These are phyloP conservation scores for Eledona agricola DNA, from an alignment of 2,888 invertebrate genomes.

Conservation along the genomic window DNA sequence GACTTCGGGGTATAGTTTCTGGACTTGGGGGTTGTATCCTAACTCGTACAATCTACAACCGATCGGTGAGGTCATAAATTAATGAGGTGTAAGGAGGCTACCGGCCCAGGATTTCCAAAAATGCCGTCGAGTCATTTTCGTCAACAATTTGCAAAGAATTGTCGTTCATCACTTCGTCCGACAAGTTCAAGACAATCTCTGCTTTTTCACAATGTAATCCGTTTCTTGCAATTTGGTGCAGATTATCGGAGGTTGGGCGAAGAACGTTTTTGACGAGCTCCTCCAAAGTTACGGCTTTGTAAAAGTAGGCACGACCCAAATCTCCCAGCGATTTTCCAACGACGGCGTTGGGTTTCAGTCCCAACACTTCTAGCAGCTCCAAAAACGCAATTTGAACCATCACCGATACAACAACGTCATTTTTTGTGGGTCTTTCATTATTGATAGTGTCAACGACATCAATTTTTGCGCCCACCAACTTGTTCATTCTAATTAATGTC, in stretches of 20 bases:
- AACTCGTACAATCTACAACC: constrained; percentile 62
- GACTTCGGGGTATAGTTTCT: constrained; percentile 79
- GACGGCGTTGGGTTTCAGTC: constrained; percentile 49
- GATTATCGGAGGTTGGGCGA: not conserved
- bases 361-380: constrained; percentile 65
- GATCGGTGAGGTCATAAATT: not conserved
- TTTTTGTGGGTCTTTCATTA: not conserved
- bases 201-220: not conserved
- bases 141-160: constrained; percentile 47
- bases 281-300: constrained; percentile 83
- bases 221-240: not conserved
- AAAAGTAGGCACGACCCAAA: constrained; percentile 89
- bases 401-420: constrained; percentile 38
- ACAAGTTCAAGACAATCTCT: not conserved
- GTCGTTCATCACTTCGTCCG: not conserved
- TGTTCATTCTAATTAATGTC: constrained; percentile 18
- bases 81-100: not conserved
- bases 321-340: constrained; percentile 87
- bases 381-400: constrained; percentile 68
- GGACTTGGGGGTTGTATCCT: constrained; percentile 78
- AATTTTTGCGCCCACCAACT: constrained; percentile 1
- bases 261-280: constrained; percentile 69
- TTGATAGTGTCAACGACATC: not conserved
- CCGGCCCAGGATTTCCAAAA: not conserved
- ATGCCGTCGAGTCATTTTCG: not conserved